Evolutionary conservation across 2,113 vertebrate species (phyloP).

Genomic region (cattle (Bos taurus)): ARS-UCD2.0 NC_037345.1:53114001-53114500

Average conservation of each 20-base stretch:
- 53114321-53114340: constrained; percentile 74
- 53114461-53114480: not conserved
- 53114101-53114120: not conserved
- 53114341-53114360: constrained; percentile 77
- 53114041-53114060: not conserved
- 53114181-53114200: not conserved
- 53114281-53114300: not conserved
- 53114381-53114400: fast-evolving
- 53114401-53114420: not conserved
- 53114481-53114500: constrained; percentile 64
- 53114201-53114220: not conserved
- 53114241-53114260: not conserved
- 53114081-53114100: not conserved
- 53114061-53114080: not conserved
- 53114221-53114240: not conserved
- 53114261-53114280: not conserved
- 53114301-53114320: not conserved
- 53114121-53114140: not conserved
- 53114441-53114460: not conserved
- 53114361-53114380: constrained; percentile 73
- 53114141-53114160: not conserved
- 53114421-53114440: not conserved
- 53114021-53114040: not conserved
- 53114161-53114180: not conserved
- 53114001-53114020: not conserved